Base-by-base conservation (phyloP, 2,888 invertebrate species). In the Ophioninae sp. region DNA sequence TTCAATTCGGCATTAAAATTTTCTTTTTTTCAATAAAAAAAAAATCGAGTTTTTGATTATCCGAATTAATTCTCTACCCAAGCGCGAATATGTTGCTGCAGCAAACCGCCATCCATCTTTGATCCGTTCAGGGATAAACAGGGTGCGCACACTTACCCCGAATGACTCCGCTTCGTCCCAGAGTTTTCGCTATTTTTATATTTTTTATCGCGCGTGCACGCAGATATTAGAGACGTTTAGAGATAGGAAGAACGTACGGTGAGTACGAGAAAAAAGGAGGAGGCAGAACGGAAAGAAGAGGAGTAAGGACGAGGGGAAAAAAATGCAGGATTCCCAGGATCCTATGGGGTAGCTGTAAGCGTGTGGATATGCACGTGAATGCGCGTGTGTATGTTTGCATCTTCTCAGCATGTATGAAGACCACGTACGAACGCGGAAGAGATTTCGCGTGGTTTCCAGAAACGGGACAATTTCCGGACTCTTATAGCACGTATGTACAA, bases 271-370 rank as follows among this genome's bases (percentile, higher is more conserved):
- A 78, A 68, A 74, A 78, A n/a, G n/a, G n/a, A 69, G 68, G 61
- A 41, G 76, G 74, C 41, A 70, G 64, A 68, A 65, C 10, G 69
- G 69, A 64, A 81, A 41, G 70, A 69, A 65, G 81, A 59, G 59
- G 37, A 57, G 70, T 79, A 77, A 83, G 83, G 86, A 79, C 76
- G 78, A 87, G 87, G 85, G 83, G 84, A 87, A 89, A 91, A 91
- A 91, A 91, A 91, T 89, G 73, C 88, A 75, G 87, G 89, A 91
- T 92, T 92, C 91, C 91, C 92, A 92, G 90, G 91, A 90, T 89
- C 89, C 87, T 59, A 79, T 70, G 23, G 50, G 44, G 84, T 77
- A 23, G 50, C 30, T 73, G 17, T 37, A 21, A 56, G 67, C 73
- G 56, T 21, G 50, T 56, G 44, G 68, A 23, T 62, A 10, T 30